Evolutionary conservation across 2,888 invertebrate genomes (phyloP), one percentile per base, ranked within the genome.

Genomic region (Dione juno): DNA sequence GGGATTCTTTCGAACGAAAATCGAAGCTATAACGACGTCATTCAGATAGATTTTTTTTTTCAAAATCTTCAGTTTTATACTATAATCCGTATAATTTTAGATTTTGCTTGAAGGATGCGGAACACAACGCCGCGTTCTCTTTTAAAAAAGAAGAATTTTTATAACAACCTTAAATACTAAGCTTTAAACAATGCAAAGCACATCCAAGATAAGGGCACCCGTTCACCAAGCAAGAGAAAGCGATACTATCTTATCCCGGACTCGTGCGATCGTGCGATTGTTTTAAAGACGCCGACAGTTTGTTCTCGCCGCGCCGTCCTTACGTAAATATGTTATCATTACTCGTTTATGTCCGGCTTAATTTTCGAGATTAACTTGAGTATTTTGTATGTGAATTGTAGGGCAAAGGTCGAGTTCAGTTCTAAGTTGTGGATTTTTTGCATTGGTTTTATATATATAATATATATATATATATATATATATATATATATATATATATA

Each of bases 221-320:
- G 84, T 74, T 74, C 76, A 71, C 76, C 76, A 66, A 72, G 76
- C 66, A 43, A 74, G 77, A 67, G 79, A 77, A 77, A 79, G 79
- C 75, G 78, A 79, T 79, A 64, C 61, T 82, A 84, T 84, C 84
- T 79, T 78, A 69, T 77, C 77, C 63, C 67, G 74, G 75, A 78
- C 78, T 82, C 84, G 86, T 86, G 80, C 80, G 84, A 84, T 84
- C 80, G 81, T 71, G 78, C 82, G 86, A 83, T 84, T 80, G 81
- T 78, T 81, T 77, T 81, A 88, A 88, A 88, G 85, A 78, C 76
- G 79, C 88, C 88, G 88, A 84, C 80, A 77, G 84, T 87, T 86
- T 86, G 84, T 76, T 70, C 69, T 75, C 74, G 77, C 86, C 85
- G 84, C 80, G 59, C 71, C 59, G 48, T 54, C 67, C 50, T 69